Evolutionary conservation across 1,140 invertebrate genomes (phyloP).

Genomic region (Brachionus manjavacas): DNA sequence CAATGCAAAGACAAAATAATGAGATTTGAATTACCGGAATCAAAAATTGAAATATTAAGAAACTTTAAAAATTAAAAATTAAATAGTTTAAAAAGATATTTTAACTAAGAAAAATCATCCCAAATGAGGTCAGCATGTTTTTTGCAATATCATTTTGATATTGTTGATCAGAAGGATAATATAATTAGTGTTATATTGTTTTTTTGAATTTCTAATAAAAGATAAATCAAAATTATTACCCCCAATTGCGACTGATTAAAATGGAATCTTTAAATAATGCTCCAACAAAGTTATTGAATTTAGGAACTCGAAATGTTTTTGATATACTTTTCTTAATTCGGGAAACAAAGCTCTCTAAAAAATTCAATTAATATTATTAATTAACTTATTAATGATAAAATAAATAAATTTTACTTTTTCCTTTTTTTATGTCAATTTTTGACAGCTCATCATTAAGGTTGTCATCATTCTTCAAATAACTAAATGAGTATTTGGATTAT

Average conservation of each 20-base stretch:
- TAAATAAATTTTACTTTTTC: neutral
- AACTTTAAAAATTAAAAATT: conserved; percentile 45
- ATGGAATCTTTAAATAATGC: conserved; percentile 85
- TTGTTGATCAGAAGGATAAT: too few species aligned
- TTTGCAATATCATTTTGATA: too few species aligned
- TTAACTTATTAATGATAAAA: neutral
- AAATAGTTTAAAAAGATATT: too few species aligned
- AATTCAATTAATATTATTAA: neutral
- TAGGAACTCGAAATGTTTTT: conserved; percentile 22
- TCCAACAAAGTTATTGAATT: conserved; percentile 58
- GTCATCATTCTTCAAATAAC: too few species aligned
- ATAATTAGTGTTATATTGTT: too few species aligned
- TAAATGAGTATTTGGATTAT: neutral
- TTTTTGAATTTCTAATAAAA: too few species aligned
- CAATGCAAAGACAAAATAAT: conserved; percentile 87
- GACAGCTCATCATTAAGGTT: neutral
- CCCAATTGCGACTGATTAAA: conserved; percentile 84
- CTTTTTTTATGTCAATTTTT: neutral
- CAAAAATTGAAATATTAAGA: conserved; percentile 73
- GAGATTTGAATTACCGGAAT: conserved; percentile 88
- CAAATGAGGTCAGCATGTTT: too few species aligned
- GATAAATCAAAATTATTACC: conserved; percentile 60
- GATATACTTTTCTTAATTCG: neutral
- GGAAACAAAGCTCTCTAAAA: conserved; percentile 1
- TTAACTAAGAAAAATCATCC: too few species aligned